Evolutionary conservation across 2,113 vertebrate genomes (phyloP), one percentile per base, ranked within the genome.

Genomic region (Cyanoramphus novaezelandiae): DNA sequence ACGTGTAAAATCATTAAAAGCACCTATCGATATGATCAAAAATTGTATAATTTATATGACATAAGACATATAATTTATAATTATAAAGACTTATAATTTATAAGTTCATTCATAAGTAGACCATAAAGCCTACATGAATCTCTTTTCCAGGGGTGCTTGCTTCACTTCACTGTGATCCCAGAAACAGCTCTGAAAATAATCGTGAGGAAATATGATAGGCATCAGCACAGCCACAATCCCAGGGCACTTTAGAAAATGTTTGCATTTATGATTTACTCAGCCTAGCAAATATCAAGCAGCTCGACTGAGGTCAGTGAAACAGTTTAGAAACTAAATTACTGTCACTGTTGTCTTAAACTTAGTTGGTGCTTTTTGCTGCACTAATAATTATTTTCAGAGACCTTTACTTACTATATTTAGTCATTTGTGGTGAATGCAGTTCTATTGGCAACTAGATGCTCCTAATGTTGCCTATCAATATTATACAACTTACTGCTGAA

Each of bases 371-470:
- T 90, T 39, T 90, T 78, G 27, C 44, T 84, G 16, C 55, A n/a
- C 28, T 86, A 80, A 90, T 76, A 67, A 71, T 80, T 75, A 46
- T 92, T 86, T 95, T 71, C 55, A 75, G 39, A 94, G 71, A 83
- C 64, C 6, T 90, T 89, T 69, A 65, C 15, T 88, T 95, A 64
- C 27, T 59, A 3, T 86, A 7, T 83, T 86, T 70, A 71, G 29
- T 78, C 47, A 69, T 27, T 78, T 33, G 12, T 64, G 15, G 39
- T 60, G 55, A 89, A 86, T 43, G 35, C 9, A 76, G 33, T 47
- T 88, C 41, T 68, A 13, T 17, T 47, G 35, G 59, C 64, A 81
- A 16, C 23, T 64, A 69, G 63, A 33, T 60, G 23, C 21, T 77
- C 20, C 17, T 68, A 43, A 50, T 43, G n/a, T n/a, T 80, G 31